phyloP scores from a whole-genome alignment of 2,113 vertebrate species.

The Accipiter cooperii region DNA sequence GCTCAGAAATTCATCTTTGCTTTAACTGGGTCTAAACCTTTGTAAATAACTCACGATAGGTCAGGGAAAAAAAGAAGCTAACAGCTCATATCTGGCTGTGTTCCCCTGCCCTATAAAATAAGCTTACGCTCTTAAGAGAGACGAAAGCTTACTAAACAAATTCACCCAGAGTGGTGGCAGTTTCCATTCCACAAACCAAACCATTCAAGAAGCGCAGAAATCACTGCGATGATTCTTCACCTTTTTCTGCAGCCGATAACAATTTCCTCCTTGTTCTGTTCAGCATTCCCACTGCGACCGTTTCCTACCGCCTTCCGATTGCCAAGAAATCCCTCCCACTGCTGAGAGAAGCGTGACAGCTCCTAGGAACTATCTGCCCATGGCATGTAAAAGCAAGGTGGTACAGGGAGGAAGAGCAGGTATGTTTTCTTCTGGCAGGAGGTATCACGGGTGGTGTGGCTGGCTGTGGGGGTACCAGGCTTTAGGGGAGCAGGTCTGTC shows the following conservation, averaged over 20 bases:
- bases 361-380: background rate
- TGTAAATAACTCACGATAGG: background rate
- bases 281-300: background rate
- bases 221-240: background rate
- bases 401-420: background rate
- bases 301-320: background rate
- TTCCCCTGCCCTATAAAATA: conserved; percentile 20
- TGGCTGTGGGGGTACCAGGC: background rate
- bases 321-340: background rate
- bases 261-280: background rate
- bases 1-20: conserved; percentile 5
- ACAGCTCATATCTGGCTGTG: conserved; percentile 4
- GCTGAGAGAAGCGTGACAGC: background rate
- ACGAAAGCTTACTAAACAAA: background rate
- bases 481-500: background rate
- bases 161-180: background rate
- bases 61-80: background rate
- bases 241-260: background rate
- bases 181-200: background rate
- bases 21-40: conserved; percentile 2
- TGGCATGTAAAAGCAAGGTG: background rate
- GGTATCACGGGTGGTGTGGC: rapidly evolving
- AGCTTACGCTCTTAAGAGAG: background rate
- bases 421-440: background rate
- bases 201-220: background rate